Evolutionary conservation across 2,888 invertebrate species (phyloP), one percentile per base, ranked within the genome.

Genomic region (Pyrrhia umbra): DNA sequence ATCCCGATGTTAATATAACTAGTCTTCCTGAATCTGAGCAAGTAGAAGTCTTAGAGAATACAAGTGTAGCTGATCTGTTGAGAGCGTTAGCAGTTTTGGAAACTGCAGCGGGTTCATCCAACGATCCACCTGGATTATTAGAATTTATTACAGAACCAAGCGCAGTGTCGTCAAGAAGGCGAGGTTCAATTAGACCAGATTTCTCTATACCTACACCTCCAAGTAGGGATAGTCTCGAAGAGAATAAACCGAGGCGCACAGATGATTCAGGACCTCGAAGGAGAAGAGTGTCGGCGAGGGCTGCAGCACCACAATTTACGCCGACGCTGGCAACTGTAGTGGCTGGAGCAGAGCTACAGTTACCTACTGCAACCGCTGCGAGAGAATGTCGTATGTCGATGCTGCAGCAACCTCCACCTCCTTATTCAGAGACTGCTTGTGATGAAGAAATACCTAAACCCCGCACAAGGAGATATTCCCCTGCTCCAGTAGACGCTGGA

Each of bases 21-120:
- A 88, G 80, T 72, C 83, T 94, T 30, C 90, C 93, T 21, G 90
- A 95, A 81, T 82, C 89, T 0, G 92, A 95, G 70, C 95, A 96
- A 79, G 95, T 96, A 6, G 95, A 96, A 81, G 95, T 97, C 10
- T 91, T 98, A 58, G 98, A 98, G 88, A 96, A 97, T 80, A 98
- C 98, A 0, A 97, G 97, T 20, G 95, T 98, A 13, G 98, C 97
- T 0, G 98, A 98, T 90, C 95, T 98, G 56, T 95, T 98, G 23
- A 95, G 97, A 59, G 97, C 97, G 0, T 90, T 98, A 49, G 97
- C 97, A 47, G 96, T 96, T n/a, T 93, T 98, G 75, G 94, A 95
- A 75, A 93, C 94, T 5, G 92, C 90, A 15, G 85, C 86, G 25
- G 83, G 78, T 51, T 69, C 79, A 21, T 72, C 37, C 49, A 71